Evolutionary conservation across 2,888 invertebrate species (phyloP).

Genomic region (Baccha elongata): DNA sequence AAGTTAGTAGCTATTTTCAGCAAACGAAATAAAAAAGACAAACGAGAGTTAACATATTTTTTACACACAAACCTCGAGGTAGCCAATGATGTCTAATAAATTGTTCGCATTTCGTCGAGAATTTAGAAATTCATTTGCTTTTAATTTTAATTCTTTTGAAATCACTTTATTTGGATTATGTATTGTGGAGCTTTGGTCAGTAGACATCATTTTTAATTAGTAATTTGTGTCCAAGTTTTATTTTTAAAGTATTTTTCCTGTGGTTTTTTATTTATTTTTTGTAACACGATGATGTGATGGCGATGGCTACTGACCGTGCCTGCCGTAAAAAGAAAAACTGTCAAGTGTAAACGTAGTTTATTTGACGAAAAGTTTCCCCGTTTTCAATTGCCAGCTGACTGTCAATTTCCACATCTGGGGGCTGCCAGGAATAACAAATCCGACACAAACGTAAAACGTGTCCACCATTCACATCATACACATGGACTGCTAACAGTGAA

Average conservation of each 20-base stretch:
- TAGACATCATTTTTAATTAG: conserved; percentile 68
- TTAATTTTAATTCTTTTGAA: conserved; percentile 86
- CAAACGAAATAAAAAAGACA: conserved; percentile 19
- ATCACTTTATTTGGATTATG: conserved; percentile 83
- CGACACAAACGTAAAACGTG: no score
- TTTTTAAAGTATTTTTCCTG: conserved; percentile 30
- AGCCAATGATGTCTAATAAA: conserved; percentile 86
- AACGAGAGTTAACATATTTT: conserved; percentile 22
- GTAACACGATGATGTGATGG: conserved; percentile 70
- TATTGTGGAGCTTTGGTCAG: conserved; percentile 58
- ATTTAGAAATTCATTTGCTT: conserved; percentile 88
- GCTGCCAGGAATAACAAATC: no score
- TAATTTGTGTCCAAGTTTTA: conserved; percentile 3
- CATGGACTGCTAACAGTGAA: no score
- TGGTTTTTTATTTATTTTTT: conserved; percentile 62
- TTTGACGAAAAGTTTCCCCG: conserved; percentile 32
- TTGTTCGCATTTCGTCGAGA: conserved; percentile 86
- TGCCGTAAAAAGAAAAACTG: conserved; percentile 44
- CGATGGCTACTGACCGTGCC: conserved; percentile 63
- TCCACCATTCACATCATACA: no score
- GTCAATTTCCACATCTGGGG: conserved; percentile 48
- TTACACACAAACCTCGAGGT: conserved; percentile 85
- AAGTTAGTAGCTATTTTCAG: neutral
- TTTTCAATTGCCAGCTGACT: conserved; percentile 51
- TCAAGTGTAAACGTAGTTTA: conserved; percentile 50